Conservation (phyloP, 2,113 vertebrate genomes). For the Procavia capensis region DNA sequence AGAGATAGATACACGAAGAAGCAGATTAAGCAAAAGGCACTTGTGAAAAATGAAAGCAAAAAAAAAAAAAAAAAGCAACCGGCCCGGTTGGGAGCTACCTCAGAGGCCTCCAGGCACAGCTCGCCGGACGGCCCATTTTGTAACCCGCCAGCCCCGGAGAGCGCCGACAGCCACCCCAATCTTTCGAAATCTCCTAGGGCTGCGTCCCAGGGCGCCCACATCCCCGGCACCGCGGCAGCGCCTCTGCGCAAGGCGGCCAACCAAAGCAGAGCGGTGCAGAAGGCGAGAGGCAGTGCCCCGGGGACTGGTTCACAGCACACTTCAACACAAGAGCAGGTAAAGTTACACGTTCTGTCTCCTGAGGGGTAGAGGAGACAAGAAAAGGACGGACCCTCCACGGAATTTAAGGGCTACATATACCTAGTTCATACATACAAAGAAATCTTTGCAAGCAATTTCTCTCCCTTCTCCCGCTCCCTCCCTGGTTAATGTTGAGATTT, state of each 20-base stretch:
- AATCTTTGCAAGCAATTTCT: slow-evolving; percentile 66
- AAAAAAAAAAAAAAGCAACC: slow-evolving; percentile 76
- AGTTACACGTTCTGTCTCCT: slow-evolving; percentile 38
- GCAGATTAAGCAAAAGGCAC: slow-evolving; percentile 49
- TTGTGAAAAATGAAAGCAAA: slow-evolving; percentile 80
- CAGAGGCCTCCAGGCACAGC: slow-evolving; percentile 74
- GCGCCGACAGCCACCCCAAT: slow-evolving; percentile 71
- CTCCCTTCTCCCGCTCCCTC: neutral
- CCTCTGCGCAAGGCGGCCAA: slow-evolving; percentile 63
- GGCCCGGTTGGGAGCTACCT: slow-evolving; percentile 78
- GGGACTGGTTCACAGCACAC: slow-evolving; percentile 12
- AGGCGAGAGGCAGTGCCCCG: slow-evolving; percentile 37
- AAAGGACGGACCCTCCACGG: neutral
- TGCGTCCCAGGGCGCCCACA: slow-evolving; percentile 74
- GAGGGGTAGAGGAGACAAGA: neutral
- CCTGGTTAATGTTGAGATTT: slow-evolving; percentile 67
- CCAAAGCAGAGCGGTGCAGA: slow-evolving; percentile 7
- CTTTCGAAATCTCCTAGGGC: slow-evolving; percentile 86
- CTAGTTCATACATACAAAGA: slow-evolving; percentile 74
- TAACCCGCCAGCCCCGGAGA: slow-evolving; percentile 81
- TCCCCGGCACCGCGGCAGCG: slow-evolving; percentile 55
- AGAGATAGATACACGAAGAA: neutral
- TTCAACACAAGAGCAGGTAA: slow-evolving; percentile 37
- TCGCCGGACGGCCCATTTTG: slow-evolving; percentile 85
- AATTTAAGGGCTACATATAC: slow-evolving; percentile 1